These are phyloP conservation scores for Drosophila infuscata DNA, from an alignment of 2,888 invertebrate genomes.

Conservation along the genomic window DNA sequence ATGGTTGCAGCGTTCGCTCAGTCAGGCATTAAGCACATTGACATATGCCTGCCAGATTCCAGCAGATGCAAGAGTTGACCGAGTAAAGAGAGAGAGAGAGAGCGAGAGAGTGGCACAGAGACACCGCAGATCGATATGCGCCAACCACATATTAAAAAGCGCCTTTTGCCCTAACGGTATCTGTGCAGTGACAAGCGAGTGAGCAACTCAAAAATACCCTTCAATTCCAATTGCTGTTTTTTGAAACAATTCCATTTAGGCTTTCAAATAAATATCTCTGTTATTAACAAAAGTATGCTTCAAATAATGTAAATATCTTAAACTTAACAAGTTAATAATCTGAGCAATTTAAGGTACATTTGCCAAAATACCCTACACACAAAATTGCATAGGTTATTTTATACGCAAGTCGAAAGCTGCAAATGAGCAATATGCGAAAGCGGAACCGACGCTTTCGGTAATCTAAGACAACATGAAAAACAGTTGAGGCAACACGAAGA, in stretches of 20 bases:
- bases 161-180: conserved; percentile 53
- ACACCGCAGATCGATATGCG: conserved; percentile 65
- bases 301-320: background rate
- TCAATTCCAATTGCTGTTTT: background rate
- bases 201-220: conserved; percentile 16
- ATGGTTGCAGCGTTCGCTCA: conserved; percentile 47
- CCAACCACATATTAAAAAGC: conserved; percentile 65
- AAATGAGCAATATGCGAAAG: conserved; percentile 64
- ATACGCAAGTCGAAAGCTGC: conserved; percentile 37
- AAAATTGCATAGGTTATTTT: conserved; percentile 21
- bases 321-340: background rate
- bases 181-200: background rate
- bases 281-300: background rate
- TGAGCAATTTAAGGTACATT: background rate
- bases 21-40: conserved; percentile 77
- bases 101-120: conserved; percentile 8
- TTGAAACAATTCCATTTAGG: background rate
- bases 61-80: conserved; percentile 29
- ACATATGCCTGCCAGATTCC: conserved; percentile 69
- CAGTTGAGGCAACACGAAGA: conserved; percentile 61
- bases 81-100: conserved; percentile 10
- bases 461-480: conserved; percentile 73
- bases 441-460: conserved; percentile 72
- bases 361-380: background rate
- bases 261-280: background rate